A percentile compares a stretch with the other conserved stretches of the same genome.
phyloP scores from a whole-genome alignment of 2,113 vertebrate genomes.

The Cololabis saira region DNA sequence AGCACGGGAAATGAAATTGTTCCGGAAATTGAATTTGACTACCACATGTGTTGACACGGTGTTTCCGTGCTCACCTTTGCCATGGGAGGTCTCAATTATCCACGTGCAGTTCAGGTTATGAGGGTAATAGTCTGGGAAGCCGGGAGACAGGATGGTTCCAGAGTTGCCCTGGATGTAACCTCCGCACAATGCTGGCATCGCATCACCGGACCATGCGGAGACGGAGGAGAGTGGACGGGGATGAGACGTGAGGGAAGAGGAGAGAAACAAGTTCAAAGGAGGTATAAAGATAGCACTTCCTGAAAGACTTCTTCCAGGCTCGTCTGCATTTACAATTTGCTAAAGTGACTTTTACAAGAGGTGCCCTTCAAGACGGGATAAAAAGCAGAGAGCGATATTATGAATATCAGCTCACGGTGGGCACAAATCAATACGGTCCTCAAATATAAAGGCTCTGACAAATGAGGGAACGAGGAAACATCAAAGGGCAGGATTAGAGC shows the following conservation, averaged over 20 bases:
- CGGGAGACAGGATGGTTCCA: constrained; percentile 95
- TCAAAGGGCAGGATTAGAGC: constrained; percentile 46
- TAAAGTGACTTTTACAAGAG: constrained; percentile 55
- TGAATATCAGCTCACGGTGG: constrained; percentile 53
- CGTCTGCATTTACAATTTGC: constrained; percentile 43
- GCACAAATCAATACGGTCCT: constrained; percentile 71
- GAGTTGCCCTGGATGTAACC: constrained; percentile 93
- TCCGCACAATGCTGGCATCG: constrained; percentile 89
- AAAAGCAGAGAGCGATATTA: constrained; percentile 55
- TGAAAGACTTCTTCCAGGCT: constrained; percentile 27
- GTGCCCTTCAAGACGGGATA: constrained; percentile 66
- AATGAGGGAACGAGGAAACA: constrained; percentile 46
- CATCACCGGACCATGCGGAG: background rate
- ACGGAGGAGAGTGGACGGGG: constrained; percentile 1
- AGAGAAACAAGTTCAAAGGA: constrained; percentile 16
- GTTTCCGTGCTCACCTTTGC: constrained; percentile 88
- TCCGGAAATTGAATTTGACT: constrained; percentile 65
- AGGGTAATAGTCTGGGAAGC: constrained; percentile 98
- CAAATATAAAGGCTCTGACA: constrained; percentile 70
- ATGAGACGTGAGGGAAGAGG: constrained; percentile 6
- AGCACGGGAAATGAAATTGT: constrained; percentile 45
- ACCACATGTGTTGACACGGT: constrained; percentile 50
- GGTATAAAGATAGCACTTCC: constrained; percentile 5
- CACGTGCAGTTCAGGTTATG: constrained; percentile 99
- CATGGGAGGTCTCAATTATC: constrained; percentile 96